Percentiles rank a stretch among this genome's conserved stretches.
phyloP scores from a whole-genome alignment of 2,113 vertebrate genomes.

The Chaenogobius annularis region DNA sequence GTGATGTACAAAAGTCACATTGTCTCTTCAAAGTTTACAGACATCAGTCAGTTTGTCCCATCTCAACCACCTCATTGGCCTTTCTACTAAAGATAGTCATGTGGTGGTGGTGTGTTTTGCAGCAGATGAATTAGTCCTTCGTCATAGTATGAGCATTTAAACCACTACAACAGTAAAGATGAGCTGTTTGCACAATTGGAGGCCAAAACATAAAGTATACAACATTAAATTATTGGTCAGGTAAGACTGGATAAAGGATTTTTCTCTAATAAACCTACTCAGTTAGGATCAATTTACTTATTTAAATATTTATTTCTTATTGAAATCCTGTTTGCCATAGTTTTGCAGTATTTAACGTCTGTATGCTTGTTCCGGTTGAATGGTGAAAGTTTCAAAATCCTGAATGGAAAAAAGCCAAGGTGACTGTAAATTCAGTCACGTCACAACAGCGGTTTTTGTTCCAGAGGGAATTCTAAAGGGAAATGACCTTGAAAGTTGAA shows the following conservation, averaged over 20 bases:
- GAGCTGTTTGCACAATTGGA: constrained; percentile 19
- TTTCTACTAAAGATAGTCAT: constrained; percentile 1
- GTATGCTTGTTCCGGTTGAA: constrained; percentile 1
- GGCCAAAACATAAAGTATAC: constrained; percentile 3
- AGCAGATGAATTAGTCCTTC: constrained; percentile 6
- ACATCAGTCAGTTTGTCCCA: constrained; percentile 13
- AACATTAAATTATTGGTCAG: constrained; percentile 22
- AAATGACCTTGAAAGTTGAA: constrained; percentile 15
- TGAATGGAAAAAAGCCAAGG: not conserved
- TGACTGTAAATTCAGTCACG: constrained; percentile 15
- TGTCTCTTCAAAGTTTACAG: constrained; percentile 33
- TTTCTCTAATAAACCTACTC: constrained; percentile 13
- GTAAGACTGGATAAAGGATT: constrained; percentile 21
- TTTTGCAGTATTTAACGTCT: constrained; percentile 44
- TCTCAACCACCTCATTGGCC: constrained; percentile 6
- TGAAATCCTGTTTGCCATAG: constrained; percentile 15
- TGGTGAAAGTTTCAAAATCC: not conserved
- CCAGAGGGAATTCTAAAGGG: constrained; percentile 50
- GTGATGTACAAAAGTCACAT: constrained; percentile 11
- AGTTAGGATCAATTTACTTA: constrained; percentile 32
- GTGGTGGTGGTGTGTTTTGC: constrained; percentile 22
- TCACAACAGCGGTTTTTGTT: constrained; percentile 18
- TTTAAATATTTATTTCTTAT: constrained; percentile 73
- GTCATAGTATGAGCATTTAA: constrained; percentile 24
- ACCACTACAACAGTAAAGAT: constrained; percentile 51